A percentile compares a stretch with the other conserved stretches of the same genome.
phyloP scores from a whole-genome alignment of 2,113 vertebrate species.

The western clawed frog (Xenopus tropicalis) region DNA sequence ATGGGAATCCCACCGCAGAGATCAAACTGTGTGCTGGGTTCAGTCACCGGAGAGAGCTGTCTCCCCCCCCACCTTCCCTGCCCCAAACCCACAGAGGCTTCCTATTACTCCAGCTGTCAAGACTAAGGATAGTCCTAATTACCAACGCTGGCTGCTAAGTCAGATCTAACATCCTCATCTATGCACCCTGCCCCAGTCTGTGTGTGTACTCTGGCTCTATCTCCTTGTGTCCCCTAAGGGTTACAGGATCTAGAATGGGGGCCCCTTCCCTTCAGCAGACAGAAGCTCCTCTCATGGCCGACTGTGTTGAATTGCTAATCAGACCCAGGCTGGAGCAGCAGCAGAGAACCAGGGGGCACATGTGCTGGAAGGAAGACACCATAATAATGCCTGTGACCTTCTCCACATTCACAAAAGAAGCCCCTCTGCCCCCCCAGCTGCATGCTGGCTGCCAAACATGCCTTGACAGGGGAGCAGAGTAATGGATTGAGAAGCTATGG shows the following conservation, averaged over 20 bases:
- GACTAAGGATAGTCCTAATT: slow-evolving; percentile 32
- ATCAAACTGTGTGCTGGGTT: slow-evolving; percentile 31
- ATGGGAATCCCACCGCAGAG: slow-evolving; percentile 33
- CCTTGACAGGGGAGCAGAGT: too few relatives aligned
- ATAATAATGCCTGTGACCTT: slow-evolving; percentile 25
- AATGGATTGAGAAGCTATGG: too few relatives aligned
- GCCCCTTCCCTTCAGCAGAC: slow-evolving; percentile 10
- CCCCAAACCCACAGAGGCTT: slow-evolving; percentile 35
- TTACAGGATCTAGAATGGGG: slow-evolving; percentile 26
- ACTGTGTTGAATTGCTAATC: slow-evolving; percentile 28
- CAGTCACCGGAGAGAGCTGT: neutral
- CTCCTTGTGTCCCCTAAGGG: slow-evolving; percentile 8
- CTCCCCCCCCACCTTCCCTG: slow-evolving; percentile 13
- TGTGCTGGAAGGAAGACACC: slow-evolving; percentile 33
- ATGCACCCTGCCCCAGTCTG: slow-evolving; percentile 8
- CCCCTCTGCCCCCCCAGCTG: too few relatives aligned
- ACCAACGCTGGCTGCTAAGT: slow-evolving; percentile 36
- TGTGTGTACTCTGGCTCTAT: neutral
- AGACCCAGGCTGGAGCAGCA: slow-evolving; percentile 8
- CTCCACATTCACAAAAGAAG: slow-evolving; percentile 12
- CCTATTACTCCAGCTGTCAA: slow-evolving; percentile 43
- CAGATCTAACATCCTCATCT: slow-evolving; percentile 34
- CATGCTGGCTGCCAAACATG: too few relatives aligned
- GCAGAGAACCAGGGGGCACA: slow-evolving; percentile 18
- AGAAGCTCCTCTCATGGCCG: slow-evolving; percentile 22